Evolutionary conservation across 1,140 invertebrate genomes (phyloP).

Genomic region (Eupeodes corollae): DNA sequence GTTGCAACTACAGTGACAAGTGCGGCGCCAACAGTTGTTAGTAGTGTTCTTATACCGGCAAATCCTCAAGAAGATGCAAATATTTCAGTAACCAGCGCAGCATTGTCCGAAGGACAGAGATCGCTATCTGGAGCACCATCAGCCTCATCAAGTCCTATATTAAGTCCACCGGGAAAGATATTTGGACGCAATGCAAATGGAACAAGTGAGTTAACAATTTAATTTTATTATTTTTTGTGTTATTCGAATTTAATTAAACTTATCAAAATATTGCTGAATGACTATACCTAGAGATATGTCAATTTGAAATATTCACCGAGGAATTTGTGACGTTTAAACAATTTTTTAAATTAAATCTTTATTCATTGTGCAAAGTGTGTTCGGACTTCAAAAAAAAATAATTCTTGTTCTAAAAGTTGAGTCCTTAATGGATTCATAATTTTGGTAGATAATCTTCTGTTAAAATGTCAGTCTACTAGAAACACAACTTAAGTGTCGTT

Average conservation of each 20-base stretch:
- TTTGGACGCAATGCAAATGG: constrained; percentile 38
- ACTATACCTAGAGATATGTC: too few species aligned
- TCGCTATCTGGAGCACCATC: constrained; percentile 30
- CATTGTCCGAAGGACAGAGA: constrained; percentile 26
- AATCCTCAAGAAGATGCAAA: constrained; percentile 22
- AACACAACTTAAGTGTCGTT: too few species aligned
- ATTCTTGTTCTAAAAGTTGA: too few species aligned
- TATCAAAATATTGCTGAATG: too few species aligned
- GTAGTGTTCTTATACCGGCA: constrained; percentile 2
- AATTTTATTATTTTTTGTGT: background rate
- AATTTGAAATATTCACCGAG: too few species aligned
- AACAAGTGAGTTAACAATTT: constrained; percentile 33
- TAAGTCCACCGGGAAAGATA: constrained; percentile 37
- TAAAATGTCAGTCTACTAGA: too few species aligned
- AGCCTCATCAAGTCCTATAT: constrained; percentile 31
- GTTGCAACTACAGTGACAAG: constrained; percentile 9
- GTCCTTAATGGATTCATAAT: too few species aligned
- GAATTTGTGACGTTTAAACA: too few species aligned
- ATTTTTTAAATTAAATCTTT: too few species aligned
- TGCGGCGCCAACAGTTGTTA: constrained; percentile 1
- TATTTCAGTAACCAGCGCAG: constrained; percentile 24
- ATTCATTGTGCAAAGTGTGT: too few species aligned
- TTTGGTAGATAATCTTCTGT: too few species aligned
- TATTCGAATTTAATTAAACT: background rate
- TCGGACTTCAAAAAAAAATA: too few species aligned